A percentile compares a stretch with the other conserved stretches of the same genome.
phyloP scores from a whole-genome alignment of 2,888 invertebrate genomes.

The Argyresthia albistria region DNA sequence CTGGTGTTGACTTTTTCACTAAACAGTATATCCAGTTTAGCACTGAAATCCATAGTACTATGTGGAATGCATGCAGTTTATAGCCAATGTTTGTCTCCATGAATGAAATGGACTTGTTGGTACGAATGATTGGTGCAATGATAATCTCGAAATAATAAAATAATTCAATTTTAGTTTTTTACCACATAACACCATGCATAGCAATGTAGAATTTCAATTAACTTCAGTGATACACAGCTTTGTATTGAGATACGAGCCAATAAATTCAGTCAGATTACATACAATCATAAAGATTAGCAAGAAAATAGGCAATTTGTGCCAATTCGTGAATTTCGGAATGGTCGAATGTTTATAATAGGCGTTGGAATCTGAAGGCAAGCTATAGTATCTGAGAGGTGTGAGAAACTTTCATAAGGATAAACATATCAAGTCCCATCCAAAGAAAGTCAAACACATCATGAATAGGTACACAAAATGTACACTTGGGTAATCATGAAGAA shows the following conservation, averaged over 20 bases:
- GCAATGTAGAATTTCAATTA: slow-evolving; percentile 9
- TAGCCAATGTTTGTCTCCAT: slow-evolving; percentile 9
- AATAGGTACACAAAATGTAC: background rate
- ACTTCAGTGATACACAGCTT: too few relatives aligned
- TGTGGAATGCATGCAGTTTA: slow-evolving; percentile 43
- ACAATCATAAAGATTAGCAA: too few relatives aligned
- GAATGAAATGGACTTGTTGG: slow-evolving; percentile 5
- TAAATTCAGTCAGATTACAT: too few relatives aligned
- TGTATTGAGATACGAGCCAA: too few relatives aligned
- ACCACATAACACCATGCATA: slow-evolving; percentile 70
- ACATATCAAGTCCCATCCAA: too few relatives aligned
- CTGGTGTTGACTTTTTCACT: slow-evolving; percentile 52
- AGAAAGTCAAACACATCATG: background rate
- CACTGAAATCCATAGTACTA: slow-evolving; percentile 61
- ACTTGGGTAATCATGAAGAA: slow-evolving; percentile 46
- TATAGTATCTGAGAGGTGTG: background rate
- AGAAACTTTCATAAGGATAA: background rate
- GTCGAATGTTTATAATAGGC: background rate
- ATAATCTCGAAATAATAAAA: background rate
- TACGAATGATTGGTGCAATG: slow-evolving; percentile 8
- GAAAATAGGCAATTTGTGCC: too few relatives aligned
- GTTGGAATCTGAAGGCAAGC: background rate
- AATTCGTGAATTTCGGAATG: too few relatives aligned
- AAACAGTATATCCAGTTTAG: slow-evolving; percentile 11
- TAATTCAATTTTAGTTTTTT: slow-evolving; percentile 6